These are phyloP conservation scores for Mormyrops attenuatus DNA, from an alignment of 2,797 vertebrate genomes.

Conservation along the genomic window DNA sequence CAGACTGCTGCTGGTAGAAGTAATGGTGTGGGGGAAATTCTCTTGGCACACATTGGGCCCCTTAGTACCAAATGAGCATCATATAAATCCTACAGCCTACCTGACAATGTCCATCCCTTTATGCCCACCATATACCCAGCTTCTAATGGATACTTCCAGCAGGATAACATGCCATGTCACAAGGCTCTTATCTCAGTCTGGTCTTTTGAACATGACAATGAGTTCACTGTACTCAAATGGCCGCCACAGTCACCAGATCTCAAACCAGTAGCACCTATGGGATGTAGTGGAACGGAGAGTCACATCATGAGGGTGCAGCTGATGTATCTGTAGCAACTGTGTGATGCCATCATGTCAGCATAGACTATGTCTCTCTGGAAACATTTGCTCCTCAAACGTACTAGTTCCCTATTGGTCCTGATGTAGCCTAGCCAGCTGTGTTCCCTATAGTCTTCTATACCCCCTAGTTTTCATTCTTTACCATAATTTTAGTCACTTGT, in stretches of 20 bases:
- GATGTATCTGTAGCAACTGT: not conserved
- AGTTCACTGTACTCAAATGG: not conserved
- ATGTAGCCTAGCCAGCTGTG: not conserved
- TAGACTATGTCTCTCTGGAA: not conserved
- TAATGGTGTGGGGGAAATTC: not conserved
- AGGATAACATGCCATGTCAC: not conserved
- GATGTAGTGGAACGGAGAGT: not conserved
- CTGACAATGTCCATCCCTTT: not conserved
- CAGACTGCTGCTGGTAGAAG: not conserved
- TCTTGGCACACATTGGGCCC: not conserved
- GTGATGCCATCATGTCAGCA: not conserved
- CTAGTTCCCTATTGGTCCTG: not conserved
- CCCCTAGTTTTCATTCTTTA: not conserved
- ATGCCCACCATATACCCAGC: not conserved
- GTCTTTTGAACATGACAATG: not conserved
- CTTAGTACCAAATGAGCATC: not conserved
- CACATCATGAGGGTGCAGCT: not conserved
- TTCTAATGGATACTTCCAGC: not conserved
- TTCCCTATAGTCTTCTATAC: not conserved
- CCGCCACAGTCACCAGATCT: not conserved
- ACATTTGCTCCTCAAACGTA: not conserved
- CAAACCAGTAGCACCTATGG: not conserved
- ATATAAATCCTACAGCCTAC: not conserved
- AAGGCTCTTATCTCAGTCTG: not conserved
- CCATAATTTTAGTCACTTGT: not conserved